A percentile compares a stretch with the other conserved stretches of the same genome.
Conservation (phyloP, 2,113 vertebrate species). For the Tauraco erythrolophus region DNA sequence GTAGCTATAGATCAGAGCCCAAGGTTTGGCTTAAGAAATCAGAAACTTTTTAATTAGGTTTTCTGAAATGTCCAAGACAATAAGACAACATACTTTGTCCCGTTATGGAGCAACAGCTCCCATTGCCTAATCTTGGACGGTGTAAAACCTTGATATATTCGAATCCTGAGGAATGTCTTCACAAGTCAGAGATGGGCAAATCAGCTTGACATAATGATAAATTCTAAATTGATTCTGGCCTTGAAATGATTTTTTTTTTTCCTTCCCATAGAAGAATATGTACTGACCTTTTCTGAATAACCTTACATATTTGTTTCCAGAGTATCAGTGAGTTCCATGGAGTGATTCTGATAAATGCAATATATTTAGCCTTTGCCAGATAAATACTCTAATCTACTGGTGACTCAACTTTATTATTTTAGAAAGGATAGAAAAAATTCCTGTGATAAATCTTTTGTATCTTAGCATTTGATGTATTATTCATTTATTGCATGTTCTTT, state of each 20-base stretch:
- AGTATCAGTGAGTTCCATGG: background rate
- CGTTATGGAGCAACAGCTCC: background rate
- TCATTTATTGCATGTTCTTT: background rate
- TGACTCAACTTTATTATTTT: background rate
- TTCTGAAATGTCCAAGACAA: background rate
- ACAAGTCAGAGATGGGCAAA: background rate
- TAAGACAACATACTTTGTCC: background rate
- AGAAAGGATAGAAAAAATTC: background rate
- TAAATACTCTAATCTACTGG: background rate
- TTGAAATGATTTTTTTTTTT: background rate
- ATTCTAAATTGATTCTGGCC: background rate
- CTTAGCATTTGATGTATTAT: background rate
- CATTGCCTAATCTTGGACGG: background rate
- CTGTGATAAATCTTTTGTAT: background rate
- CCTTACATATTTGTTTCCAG: background rate
- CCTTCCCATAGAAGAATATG: background rate
- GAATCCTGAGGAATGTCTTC: background rate
- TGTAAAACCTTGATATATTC: background rate
- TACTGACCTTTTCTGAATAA: background rate
- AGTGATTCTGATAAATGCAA: background rate
- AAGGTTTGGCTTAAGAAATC: background rate
- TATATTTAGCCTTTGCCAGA: background rate
- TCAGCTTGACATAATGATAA: background rate
- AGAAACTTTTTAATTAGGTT: background rate
- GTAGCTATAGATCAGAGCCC: background rate